Base-by-base conservation (phyloP, 1,140 invertebrate species). In the Tachypleus tridentatus region DNA sequence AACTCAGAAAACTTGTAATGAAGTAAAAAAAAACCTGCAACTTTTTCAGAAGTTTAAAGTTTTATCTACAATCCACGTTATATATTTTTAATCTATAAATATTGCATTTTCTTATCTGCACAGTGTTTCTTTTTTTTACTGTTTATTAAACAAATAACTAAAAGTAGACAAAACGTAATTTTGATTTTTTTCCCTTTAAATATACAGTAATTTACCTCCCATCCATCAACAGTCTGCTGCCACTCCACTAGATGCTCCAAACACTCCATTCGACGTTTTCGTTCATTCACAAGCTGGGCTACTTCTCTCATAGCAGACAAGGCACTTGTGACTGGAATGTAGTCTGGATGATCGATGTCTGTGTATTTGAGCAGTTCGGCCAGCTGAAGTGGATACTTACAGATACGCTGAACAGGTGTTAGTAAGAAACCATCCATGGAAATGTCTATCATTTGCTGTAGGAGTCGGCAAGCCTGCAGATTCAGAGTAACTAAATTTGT, bases 361-460 rank as follows among this genome's bases (percentile, higher is more conserved):
- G 86, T 86, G 68, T 87, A 86, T 74, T 91, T 92, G 29, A 91
- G 79, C 57, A 94, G 80, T 78, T 94, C 90, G 51, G 85, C 86
- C 61, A 94, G 79, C 73, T 94, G 91, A 47, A 95, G 80, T 9
- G 91, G 91, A 77, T 94, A 95, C 75, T 93, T 91, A 77, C 91
- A 95, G 70, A 95, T 93, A 75, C 90, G 85, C 78, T 95, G 91
- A 49, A 95, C 87, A 0, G 91, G 91, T 2, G 89, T 90, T 56
- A 95, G 77, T 9, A 95, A 78, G 77, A 93, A 93, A 9, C 91
- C 91, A 71, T 93, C 91, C 57, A 95, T 77, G 8, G 89, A 87
- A 9, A 95, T 87, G 71, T 93, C 87, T 51, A 91, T 87, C 76
- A 92, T 83, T 58, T 87, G 71, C 64, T 88, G 82, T 74, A 89